Evolutionary conservation across 2,113 vertebrate genomes (phyloP).

Genomic region (Xenus cinereus): DNA sequence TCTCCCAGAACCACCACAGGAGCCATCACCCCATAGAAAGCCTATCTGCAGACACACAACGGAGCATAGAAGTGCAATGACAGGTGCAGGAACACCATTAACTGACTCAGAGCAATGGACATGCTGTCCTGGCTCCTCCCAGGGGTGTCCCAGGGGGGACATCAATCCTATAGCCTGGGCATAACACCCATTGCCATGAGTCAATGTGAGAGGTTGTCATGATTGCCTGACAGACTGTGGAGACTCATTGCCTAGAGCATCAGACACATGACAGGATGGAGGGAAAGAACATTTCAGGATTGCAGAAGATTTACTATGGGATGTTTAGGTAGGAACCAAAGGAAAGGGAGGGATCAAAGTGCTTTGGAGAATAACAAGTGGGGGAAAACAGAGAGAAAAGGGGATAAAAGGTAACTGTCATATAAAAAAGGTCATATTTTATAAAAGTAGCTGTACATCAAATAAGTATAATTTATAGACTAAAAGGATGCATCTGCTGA

Average conservation of each 20-base stretch:
- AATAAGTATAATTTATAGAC: not conserved
- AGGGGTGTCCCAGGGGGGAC: not conserved
- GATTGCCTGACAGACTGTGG: not conserved
- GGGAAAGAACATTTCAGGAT: not conserved
- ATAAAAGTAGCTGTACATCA: not conserved
- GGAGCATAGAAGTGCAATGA: not conserved
- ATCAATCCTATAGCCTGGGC: not conserved
- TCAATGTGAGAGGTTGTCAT: not conserved
- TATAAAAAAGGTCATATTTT: not conserved
- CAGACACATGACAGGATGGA: fast-evolving
- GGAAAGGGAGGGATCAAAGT: not conserved
- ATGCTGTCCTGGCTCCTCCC: not conserved
- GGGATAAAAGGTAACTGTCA: fast-evolving
- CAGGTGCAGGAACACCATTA: not conserved
- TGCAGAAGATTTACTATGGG: not conserved
- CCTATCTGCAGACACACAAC: not conserved
- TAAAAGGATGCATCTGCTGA: not conserved
- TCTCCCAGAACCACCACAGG: not conserved
- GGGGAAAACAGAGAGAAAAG: not conserved
- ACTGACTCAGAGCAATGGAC: not conserved
- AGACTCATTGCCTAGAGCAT: not conserved
- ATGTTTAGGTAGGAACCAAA: not conserved
- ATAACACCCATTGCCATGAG: not conserved
- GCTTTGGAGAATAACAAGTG: not conserved
- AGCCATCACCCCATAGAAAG: not conserved